Conservation (phyloP, 1,140 invertebrate species). For the Drosophila asahinai region DNA sequence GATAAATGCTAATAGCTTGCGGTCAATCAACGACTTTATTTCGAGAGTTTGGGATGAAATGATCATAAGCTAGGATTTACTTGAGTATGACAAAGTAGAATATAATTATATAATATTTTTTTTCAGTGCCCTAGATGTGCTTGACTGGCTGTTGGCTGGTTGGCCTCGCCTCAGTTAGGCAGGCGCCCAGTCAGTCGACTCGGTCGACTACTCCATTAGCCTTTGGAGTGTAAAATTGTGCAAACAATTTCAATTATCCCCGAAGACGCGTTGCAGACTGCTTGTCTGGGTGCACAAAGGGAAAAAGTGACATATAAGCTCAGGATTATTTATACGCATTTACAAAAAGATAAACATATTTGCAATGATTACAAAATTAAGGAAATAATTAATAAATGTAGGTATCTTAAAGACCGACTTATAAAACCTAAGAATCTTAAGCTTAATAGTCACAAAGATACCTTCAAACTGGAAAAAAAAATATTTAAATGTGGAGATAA, state of each 20-base stretch:
- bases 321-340: neutral
- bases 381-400: neutral
- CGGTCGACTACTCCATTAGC: constrained; percentile 83
- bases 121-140: constrained; percentile 29
- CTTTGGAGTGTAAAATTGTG: constrained; percentile 84
- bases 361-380: neutral
- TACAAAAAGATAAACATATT: neutral
- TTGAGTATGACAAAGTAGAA: too few species aligned
- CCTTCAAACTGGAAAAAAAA: too few species aligned
- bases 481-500: too few species aligned
- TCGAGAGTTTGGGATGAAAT: neutral
- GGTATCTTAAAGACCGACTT: neutral
- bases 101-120: neutral
- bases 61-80: too few species aligned
- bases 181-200: constrained; percentile 63
- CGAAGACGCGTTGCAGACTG: constrained; percentile 74
- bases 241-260: constrained; percentile 84
- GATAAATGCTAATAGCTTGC: too few species aligned
- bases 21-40: neutral
- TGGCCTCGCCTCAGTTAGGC: constrained; percentile 63
- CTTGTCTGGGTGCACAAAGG: constrained; percentile 38
- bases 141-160: constrained; percentile 36
- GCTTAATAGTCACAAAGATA: too few species aligned
- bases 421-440: neutral
- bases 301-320: constrained; percentile 5